Percentiles rank a stretch among this genome's conserved stretches.
phyloP scores from a whole-genome alignment of 2,113 vertebrate genomes.

The Psophia crepitans region DNA sequence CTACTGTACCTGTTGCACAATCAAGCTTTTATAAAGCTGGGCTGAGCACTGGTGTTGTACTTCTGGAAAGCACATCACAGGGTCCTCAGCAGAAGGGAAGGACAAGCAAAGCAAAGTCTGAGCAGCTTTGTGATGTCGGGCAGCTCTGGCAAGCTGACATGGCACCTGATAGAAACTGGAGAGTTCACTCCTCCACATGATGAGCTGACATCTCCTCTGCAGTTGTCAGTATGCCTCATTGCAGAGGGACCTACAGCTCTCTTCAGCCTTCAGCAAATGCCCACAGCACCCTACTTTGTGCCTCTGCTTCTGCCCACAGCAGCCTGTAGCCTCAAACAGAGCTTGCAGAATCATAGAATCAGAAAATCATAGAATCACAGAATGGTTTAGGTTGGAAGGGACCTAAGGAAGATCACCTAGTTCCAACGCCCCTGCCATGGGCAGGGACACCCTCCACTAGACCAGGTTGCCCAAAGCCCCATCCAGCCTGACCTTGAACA shows the following conservation, averaged over 20 bases:
- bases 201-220: neutral
- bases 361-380: too few relatives aligned
- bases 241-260: neutral
- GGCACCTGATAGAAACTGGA: neutral
- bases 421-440: too few relatives aligned
- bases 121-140: neutral
- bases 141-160: neutral
- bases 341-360: neutral
- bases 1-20: fast-evolving
- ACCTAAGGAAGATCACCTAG: too few relatives aligned
- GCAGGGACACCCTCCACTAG: too few relatives aligned
- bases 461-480: too few relatives aligned
- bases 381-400: too few relatives aligned
- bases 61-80: neutral
- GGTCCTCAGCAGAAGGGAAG: neutral
- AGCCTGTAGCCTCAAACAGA: neutral
- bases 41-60: neutral
- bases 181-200: neutral
- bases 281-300: neutral
- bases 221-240: neutral
- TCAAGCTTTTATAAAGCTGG: neutral
- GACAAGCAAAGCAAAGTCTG: neutral
- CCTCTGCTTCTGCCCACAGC: neutral
- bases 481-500: too few relatives aligned
- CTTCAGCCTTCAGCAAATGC: neutral